phyloP scores from a whole-genome alignment of 35 echinoderm and acorn worm species.

The Apostichopus parvimensis region DNA sequence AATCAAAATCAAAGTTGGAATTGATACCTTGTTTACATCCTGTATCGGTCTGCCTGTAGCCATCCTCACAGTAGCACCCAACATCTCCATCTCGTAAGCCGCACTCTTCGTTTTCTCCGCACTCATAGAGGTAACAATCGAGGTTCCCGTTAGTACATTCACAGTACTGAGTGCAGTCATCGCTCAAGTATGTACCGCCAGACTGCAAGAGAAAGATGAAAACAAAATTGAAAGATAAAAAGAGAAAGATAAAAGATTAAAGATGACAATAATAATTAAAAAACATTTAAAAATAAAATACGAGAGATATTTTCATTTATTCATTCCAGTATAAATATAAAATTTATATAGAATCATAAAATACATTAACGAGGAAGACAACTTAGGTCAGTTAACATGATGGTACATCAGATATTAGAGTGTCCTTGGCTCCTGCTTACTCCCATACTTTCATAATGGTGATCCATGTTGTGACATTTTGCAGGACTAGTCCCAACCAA shows the following conservation, averaged over 20 bases:
- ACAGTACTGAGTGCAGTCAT: slow-evolving; percentile 69
- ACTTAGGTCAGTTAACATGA: no score
- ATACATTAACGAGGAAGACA: no score
- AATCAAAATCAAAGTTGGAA: not conserved
- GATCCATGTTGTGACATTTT: no score
- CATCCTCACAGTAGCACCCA: slow-evolving; percentile 84
- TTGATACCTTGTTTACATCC: slow-evolving; percentile 67
- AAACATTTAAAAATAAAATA: not conserved
- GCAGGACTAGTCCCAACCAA: no score
- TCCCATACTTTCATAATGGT: no score
- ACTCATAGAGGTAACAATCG: slow-evolving; percentile 27
- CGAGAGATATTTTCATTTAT: no score
- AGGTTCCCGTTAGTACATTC: slow-evolving; percentile 46
- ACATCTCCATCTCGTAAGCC: slow-evolving; percentile 62
- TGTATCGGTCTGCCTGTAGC: slow-evolving; percentile 57
- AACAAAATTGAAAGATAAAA: not conserved
- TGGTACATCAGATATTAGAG: no score
- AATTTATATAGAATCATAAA: no score
- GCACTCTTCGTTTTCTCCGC: slow-evolving; percentile 66
- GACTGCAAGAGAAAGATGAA: slow-evolving; percentile 7
- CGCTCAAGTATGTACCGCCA: slow-evolving; percentile 31
- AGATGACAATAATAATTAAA: not conserved
- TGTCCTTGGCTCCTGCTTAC: no score
- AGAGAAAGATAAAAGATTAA: not conserved
- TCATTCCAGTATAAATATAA: no score